Percentiles rank a stretch among this genome's conserved stretches.
These are phyloP conservation scores for Nephrotoma guestfalica DNA, from an alignment of 2,888 invertebrate species.

Conservation along the genomic window DNA sequence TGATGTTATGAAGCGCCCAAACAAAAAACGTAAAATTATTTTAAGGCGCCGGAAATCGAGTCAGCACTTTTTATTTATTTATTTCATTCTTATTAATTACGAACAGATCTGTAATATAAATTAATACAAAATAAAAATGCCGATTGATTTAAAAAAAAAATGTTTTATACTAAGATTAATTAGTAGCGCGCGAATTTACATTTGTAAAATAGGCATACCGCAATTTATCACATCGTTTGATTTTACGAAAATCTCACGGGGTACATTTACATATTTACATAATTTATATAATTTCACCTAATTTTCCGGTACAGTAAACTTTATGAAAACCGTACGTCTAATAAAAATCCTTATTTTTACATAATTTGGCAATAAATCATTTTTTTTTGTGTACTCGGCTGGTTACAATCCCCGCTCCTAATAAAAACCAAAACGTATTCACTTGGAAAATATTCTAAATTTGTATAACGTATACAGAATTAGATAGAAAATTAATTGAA, in stretches of 20 bases:
- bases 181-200: background rate
- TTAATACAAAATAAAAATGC: background rate
- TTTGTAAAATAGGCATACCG: background rate
- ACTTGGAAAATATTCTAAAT: background rate
- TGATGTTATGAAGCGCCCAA: background rate
- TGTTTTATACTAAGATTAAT: background rate
- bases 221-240: background rate
- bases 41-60: background rate
- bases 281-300: background rate
- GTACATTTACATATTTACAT: background rate
- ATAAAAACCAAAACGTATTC: background rate
- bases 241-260: background rate
- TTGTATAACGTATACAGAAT: background rate
- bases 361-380: background rate
- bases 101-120: background rate
- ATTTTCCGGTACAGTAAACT: background rate
- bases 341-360: background rate
- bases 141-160: background rate
- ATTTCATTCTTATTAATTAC: background rate
- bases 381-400: background rate
- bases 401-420: background rate
- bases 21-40: background rate
- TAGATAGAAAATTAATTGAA: background rate
- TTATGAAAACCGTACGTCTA: background rate
- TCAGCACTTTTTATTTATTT: background rate